Evolutionary conservation across 2,797 vertebrate genomes (phyloP).

Genomic region (Phoebastria nigripes): DNA sequence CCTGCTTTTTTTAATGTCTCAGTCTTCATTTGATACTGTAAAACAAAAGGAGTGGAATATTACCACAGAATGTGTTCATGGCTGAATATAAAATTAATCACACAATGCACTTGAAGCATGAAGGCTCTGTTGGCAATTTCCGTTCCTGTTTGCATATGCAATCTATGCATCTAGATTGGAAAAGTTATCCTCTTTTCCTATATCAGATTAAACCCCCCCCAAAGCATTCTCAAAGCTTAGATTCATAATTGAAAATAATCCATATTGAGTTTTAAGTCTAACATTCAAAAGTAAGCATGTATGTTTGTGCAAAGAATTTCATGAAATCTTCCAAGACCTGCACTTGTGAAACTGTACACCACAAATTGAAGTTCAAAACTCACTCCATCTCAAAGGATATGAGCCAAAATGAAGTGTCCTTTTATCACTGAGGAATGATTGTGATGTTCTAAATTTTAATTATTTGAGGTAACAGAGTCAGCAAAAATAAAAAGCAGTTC

Average conservation of each 20-base stretch:
- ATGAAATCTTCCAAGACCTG: not conserved
- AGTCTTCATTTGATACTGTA: not conserved
- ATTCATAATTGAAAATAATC: not conserved
- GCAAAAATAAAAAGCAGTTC: not conserved
- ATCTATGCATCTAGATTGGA: not conserved
- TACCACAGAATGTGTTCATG: not conserved
- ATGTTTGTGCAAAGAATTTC: not conserved
- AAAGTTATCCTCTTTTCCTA: not conserved
- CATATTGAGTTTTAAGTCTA: not conserved
- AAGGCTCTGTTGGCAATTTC: conserved; percentile 5
- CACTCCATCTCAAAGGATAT: not conserved
- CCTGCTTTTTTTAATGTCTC: not conserved
- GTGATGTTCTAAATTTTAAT: not conserved
- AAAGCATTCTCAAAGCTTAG: not conserved
- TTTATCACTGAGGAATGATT: not conserved
- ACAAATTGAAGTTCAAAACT: not conserved
- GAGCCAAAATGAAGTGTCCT: not conserved
- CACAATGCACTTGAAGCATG: not conserved
- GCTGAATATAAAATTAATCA: conserved; percentile 15
- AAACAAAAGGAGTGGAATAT: not conserved
- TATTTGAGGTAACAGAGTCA: not conserved
- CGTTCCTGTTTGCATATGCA: not conserved
- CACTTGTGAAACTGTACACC: not conserved
- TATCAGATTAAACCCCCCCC: not conserved
- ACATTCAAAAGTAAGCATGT: not conserved